Base-by-base conservation (phyloP, 2,888 invertebrate genomes). In the Beris morrisii region DNA sequence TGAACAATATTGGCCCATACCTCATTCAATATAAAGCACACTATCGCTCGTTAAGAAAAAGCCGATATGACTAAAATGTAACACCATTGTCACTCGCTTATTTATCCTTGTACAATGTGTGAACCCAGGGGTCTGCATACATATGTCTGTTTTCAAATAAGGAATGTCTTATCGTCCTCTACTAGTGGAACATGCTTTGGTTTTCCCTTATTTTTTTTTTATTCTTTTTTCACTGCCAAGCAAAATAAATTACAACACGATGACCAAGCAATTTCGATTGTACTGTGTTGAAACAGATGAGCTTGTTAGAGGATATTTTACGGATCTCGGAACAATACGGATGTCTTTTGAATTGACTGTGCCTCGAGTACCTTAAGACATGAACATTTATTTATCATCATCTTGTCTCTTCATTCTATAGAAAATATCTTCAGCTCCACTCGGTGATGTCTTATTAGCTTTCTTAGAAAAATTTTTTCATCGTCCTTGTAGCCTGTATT, bases 261-360 rank as follows among this genome's bases (percentile, higher is more conserved):
- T 68, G 68, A 68, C 64, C 65, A 61, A 61, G 68, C 68, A 56
- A 65, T 38, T 65, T 68, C 55, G 68, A 68, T 68, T 68, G 68
- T 68, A 38, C 65, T 61, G 5, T 22, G 61, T 43, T 65, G 61
- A 61, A 61, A 58, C 59, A 68, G 59, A 68, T 68, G 68, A 68
- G 68, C 68, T 68, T 68, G 68, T 68, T 68, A 68, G 65, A 59
- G 56, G 56, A 68, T 65, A 52, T 43, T 46, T 59, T 59, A 46
- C 64, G 64, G 57, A 32, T 64, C 48, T 54, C 58, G 46, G 56
- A 53, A 67, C 52, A 67, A 43, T 59, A 22, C 53, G 58, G 57
- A 22, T 52, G 52, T 53, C n/a, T 31, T 11, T 7, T n/a, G 31
- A n/a, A 30, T 31, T 53, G n/a, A n/a, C 30, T 31, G 12, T 28